Conservation (phyloP, 2,113 vertebrate genomes). For the Hipposideros armiger region DNA sequence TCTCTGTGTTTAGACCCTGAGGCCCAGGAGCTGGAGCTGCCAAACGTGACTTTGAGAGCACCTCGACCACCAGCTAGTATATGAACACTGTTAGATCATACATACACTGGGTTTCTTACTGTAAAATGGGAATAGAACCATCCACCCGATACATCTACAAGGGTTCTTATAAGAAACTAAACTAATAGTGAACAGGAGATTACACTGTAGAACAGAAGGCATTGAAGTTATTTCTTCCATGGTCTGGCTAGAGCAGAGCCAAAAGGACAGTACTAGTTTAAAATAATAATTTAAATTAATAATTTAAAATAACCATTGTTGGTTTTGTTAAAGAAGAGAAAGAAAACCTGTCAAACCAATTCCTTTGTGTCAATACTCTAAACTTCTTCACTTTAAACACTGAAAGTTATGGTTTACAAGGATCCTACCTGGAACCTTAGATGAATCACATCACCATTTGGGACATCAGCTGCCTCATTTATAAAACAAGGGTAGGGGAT, state of each 20-base stretch:
- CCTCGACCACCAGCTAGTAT: neutral
- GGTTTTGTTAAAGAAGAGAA: slow-evolving; percentile 38
- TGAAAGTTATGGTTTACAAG: neutral
- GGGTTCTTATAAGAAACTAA: neutral
- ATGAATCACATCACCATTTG: neutral
- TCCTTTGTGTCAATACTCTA: neutral
- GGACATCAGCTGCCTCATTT: neutral
- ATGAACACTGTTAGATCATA: neutral
- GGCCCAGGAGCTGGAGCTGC: neutral
- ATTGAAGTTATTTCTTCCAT: neutral
- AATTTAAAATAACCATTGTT: slow-evolving; percentile 28
- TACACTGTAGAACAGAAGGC: neutral
- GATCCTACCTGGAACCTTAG: neutral
- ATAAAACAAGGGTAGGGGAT: neutral
- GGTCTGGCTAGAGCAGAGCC: neutral
- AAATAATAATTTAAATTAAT: slow-evolving; percentile 9
- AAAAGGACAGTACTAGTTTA: neutral
- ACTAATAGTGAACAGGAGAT: neutral
- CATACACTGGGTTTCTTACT: neutral
- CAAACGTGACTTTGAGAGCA: neutral
- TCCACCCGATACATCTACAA: neutral
- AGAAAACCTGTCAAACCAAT: slow-evolving; percentile 11
- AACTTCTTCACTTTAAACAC: slow-evolving; percentile 20
- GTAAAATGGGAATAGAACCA: neutral
- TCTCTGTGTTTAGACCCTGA: neutral